Evolutionary conservation across 2,888 invertebrate species (phyloP), one percentile per base, ranked within the genome.

Genomic region (Caenorhabditis sinica): DNA sequence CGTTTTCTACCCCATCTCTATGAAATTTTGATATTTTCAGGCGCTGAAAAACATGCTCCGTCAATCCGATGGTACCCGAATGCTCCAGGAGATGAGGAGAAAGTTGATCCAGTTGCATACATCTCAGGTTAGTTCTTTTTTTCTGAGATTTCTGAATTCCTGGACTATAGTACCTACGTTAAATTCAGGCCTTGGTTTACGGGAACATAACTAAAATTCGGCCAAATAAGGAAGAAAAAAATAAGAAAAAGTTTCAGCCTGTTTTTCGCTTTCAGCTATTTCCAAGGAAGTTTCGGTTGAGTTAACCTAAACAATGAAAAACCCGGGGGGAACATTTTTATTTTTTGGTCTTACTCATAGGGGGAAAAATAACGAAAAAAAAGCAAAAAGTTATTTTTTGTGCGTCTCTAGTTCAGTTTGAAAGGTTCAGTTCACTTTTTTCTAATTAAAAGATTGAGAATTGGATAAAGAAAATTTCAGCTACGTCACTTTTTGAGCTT

Each of bases 41-140:
- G 80, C 80, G 40, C 68, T 84, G 43, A 84, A 84, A 76, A 80
- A 75, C 72, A 84, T 84, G 80, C 84, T 84, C 17, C 84, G 84
- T 5, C 80, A 84, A 49, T 71, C 80, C 33, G 84, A 87, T 45
- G 60, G 87, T 17, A 80, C 83, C 4, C 75, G 83, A 58, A 81
- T 85, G 81, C 65, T 87, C 13, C 82, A 80, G 33, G 87, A 87
- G 45, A 75, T 87, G 77, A 43, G 85, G 2, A 72, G 82, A 71
- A 87, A 87, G 58, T 66, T 87, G 74, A 74, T 83, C 3, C 81
- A 85, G 25, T 45, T 87, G 60, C 84, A 85, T n/a, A 53, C 79
- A 2, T 43, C 69, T 13, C 80, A 85, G 83, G 87, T 84, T 23
- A 51, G 86, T 76, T 63, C 17, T 36, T 33, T 17, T 43, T 56